These are phyloP conservation scores for Elysia chlorotica DNA, from an alignment of 1,140 invertebrate species.

Conservation along the genomic window DNA sequence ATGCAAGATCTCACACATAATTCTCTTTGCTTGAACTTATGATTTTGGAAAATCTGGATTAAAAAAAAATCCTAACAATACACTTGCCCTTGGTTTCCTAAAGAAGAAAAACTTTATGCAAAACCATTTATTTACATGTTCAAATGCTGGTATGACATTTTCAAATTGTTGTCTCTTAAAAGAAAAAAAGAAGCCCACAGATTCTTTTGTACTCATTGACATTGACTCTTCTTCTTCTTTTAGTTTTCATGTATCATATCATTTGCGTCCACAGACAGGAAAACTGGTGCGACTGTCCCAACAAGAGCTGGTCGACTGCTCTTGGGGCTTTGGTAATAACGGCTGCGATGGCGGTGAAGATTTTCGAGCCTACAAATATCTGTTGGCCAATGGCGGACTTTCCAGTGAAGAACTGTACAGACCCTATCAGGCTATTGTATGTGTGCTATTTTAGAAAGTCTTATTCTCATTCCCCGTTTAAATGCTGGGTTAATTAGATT, in stretches of 20 bases:
- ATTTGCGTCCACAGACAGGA: constrained; percentile 67
- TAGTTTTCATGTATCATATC: background rate
- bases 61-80: no score
- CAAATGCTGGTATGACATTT: background rate
- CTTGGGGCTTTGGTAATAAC: constrained; percentile 93
- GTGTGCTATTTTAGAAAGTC: constrained; percentile 22
- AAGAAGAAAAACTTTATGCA: no score
- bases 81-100: no score
- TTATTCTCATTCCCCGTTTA: no score
- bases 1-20: no score
- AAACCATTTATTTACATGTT: no score
- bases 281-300: constrained; percentile 83
- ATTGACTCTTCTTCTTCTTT: background rate
- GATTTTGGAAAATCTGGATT: no score
- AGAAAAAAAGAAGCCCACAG: background rate
- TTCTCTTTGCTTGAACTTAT: no score
- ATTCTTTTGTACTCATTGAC: background rate
- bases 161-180: background rate
- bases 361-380: constrained; percentile 89
- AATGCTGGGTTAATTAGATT: no score
- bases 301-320: constrained; percentile 90
- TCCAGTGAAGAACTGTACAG: constrained; percentile 90
- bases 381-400: constrained; percentile 88
- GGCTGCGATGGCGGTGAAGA: constrained; percentile 94
- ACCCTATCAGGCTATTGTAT: constrained; percentile 83